Evolutionary conservation across 37 sponge, comb jelly and placozoan genomes (phyloP).

Genomic region (Eunapius fragilis): DNA sequence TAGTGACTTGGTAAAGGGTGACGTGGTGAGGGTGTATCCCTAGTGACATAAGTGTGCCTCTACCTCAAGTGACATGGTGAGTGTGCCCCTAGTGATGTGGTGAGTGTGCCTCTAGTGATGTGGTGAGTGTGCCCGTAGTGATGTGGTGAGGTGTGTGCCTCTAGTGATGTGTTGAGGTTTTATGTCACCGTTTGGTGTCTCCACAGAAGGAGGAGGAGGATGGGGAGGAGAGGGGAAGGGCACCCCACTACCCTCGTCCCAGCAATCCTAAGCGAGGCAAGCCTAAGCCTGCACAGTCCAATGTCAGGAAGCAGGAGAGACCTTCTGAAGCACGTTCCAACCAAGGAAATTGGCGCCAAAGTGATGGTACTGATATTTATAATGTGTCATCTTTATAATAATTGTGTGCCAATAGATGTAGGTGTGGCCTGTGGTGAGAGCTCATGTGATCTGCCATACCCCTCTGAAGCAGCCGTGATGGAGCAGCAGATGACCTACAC

Average conservation of each 20-base stretch:
- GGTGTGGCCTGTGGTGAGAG: background rate
- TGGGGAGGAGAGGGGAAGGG: background rate
- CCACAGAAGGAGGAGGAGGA: background rate
- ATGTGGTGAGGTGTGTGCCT: background rate
- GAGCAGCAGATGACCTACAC: slow-evolving; percentile 27
- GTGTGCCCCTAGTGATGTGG: background rate
- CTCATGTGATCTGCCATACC: background rate
- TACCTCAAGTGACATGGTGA: too few species aligned
- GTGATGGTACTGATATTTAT: background rate
- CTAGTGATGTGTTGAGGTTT: too few species aligned
- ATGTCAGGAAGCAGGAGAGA: background rate
- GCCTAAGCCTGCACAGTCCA: background rate
- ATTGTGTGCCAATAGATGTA: background rate
- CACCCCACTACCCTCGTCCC: background rate
- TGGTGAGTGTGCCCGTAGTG: too few species aligned
- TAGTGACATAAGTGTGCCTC: too few species aligned
- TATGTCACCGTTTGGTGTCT: too few species aligned
- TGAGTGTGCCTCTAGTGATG: background rate
- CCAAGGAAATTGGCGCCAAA: background rate
- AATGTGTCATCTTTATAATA: background rate
- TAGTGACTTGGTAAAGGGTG: too few species aligned
- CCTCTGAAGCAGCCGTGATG: background rate
- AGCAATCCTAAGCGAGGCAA: background rate
- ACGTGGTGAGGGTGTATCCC: too few species aligned
- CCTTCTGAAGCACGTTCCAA: background rate